These are phyloP conservation scores for Trachelus iudaicus DNA, from an alignment of 2,888 invertebrate species.

Conservation along the genomic window DNA sequence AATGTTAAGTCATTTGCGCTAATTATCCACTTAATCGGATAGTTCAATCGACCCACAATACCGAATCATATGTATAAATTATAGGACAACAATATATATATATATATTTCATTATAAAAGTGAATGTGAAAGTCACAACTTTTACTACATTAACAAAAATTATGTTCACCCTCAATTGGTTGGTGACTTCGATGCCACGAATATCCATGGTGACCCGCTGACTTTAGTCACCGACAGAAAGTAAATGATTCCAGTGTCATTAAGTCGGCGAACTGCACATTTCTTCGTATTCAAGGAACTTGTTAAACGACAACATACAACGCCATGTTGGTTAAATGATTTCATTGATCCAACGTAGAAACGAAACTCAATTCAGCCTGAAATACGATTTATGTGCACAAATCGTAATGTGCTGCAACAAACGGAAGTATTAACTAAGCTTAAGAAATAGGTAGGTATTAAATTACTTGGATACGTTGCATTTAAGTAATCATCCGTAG, in stretches of 20 bases:
- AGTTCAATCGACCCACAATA: slow-evolving; percentile 21
- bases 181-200: slow-evolving; percentile 86
- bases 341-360: neutral
- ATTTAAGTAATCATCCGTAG: neutral
- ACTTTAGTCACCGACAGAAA: neutral
- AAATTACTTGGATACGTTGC: neutral
- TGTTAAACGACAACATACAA: slow-evolving; percentile 1
- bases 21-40: slow-evolving; percentile 12
- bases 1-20: slow-evolving; percentile 6
- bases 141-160: neutral
- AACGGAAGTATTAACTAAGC: neutral
- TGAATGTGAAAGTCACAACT: neutral
- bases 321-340: slow-evolving; percentile 1
- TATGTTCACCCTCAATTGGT: slow-evolving; percentile 83
- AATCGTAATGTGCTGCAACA: neutral
- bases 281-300: neutral
- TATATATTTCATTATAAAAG: neutral
- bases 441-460: neutral
- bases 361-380: neutral
- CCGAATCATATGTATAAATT: neutral
- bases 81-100: neutral
- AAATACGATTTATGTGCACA: neutral
- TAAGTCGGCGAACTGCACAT: neutral
- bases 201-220: slow-evolving; percentile 73
- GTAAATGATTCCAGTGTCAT: neutral